Evolutionary conservation across 1,140 invertebrate species (phyloP), one percentile per base, ranked within the genome.

Genomic region (Bombus confusus): DNA sequence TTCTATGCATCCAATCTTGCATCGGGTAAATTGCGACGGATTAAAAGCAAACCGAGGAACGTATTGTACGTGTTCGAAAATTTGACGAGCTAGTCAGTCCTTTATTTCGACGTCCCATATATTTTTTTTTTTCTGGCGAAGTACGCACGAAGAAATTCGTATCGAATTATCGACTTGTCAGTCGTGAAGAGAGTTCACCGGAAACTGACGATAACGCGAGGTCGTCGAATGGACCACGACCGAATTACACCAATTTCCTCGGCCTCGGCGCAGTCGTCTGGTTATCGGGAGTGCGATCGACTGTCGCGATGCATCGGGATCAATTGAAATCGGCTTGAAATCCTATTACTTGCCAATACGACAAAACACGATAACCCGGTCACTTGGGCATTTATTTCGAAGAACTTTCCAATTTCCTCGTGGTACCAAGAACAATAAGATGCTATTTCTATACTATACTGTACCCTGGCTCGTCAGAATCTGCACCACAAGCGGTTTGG

Each of bases 221-320:
- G 59, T 68, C 84, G 62, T 59, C 18, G 85, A 66, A 68, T n/a
- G 80, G 80, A 57, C 72, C 80, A 22, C 85, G 74, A 80, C 69
- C 79, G 83, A 87, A 89, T 89, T 87, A 81, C 86, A 87, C 73
- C 86, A 87, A 89, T 89, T 87, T 89, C 88, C 86, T 85, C 80
- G 76, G 59, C 15, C 31, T 43, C 28, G 72, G 28, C 1, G 18
- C 41, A 74, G 62, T 31, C 41, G 52, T 73, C 64, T 72, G 80
- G 64, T 76, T 83, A 86, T 83, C 80, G 34, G 47, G 47, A 83
- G 74, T 83, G 85, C 85, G 73, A 86, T 86, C 85, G 80, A 86
- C 80, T 83, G 81, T 71, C 85, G 73, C 80, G 47, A 76, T 77
- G 73, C 85, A 74, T 80, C 83, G 69, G 71, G 78, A 85, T 85